These are phyloP conservation scores for Myotis yumanensis DNA, from an alignment of 2,113 vertebrate genomes.

Conservation along the genomic window DNA sequence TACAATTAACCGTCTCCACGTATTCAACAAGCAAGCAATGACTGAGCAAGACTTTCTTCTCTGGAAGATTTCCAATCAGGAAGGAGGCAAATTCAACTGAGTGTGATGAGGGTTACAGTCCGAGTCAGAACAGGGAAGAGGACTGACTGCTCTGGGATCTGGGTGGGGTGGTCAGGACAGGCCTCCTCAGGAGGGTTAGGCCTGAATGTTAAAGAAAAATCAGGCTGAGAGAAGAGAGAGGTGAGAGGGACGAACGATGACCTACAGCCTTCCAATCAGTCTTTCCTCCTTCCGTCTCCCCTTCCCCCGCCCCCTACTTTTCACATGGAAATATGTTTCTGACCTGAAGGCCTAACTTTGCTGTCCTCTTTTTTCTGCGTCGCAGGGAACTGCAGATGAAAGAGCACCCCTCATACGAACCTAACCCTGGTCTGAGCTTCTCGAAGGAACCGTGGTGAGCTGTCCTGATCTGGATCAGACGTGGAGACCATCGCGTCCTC, in stretches of 20 bases:
- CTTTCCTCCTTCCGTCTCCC: neutral
- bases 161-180: neutral
- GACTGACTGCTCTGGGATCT: neutral
- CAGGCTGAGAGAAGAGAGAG: neutral
- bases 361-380: neutral
- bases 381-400: slow-evolving; percentile 84
- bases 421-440: slow-evolving; percentile 67
- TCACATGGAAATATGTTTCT: neutral
- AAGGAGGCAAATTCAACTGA: neutral
- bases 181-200: neutral
- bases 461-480: slow-evolving; percentile 48
- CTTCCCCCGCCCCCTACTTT: neutral
- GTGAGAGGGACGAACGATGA: fast-evolving
- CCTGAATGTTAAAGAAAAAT: neutral
- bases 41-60: neutral
- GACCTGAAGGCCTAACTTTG: neutral
- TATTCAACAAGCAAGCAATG: neutral
- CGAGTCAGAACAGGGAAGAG: neutral
- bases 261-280: neutral
- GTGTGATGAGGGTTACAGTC: too few species aligned
- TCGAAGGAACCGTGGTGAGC: slow-evolving; percentile 62
- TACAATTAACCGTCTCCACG: neutral
- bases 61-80: neutral
- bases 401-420: slow-evolving; percentile 85
- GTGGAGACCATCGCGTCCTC: neutral